Evolutionary conservation across 2,888 invertebrate genomes (phyloP), one percentile per base, ranked within the genome.

Genomic region (Pristionchus arcanus): DNA sequence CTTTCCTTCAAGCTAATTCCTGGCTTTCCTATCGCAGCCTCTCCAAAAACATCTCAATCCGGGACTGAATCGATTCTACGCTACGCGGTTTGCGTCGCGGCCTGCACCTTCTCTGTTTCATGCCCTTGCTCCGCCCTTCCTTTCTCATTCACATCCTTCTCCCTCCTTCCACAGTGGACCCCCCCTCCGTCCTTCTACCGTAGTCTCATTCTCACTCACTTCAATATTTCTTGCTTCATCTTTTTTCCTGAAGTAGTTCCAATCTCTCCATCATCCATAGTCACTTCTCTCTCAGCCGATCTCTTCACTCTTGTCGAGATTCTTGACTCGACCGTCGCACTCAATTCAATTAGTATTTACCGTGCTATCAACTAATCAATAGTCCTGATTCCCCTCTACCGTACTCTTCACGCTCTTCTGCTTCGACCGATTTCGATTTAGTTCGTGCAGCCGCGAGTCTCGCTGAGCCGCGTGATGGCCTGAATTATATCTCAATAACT

Each of bases 141-240:
- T n/a, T 49, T 21, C 49, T n/a, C 81, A 4, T 21, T 81, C 16
- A 11, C 2, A 19, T 16, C 81, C 42, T 49, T 55, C 15, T 28
- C 31, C 16, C 28, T 31, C n/a, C 53, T 15, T 16, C 55, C 21
- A 31, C 31, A 55, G 19, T 2, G 21, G 31, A 16, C 49, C n/a
- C 83, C 15, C 55, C 83, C 53, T 5, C 13, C 31, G 9, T 42
- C 55, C 37, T 28, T 28, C 74, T 77, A 77, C 71, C 2, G 71
- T 71, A 68, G 11, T 42, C 74, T 15, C 71, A 0, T 71, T 71
- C 42, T 49, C 71, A 71, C 81, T 81, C 81, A 81, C 81, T 81
- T 81, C 49, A 81, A 16, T 15, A 81, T 13, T 3, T 49, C 49
- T 13, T 2, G 5, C 49, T 81, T 81, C 11, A 81, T 28, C 49